These are phyloP conservation scores for Lichenostomus cassidix DNA, from an alignment of 2,113 vertebrate species.

Conservation along the genomic window DNA sequence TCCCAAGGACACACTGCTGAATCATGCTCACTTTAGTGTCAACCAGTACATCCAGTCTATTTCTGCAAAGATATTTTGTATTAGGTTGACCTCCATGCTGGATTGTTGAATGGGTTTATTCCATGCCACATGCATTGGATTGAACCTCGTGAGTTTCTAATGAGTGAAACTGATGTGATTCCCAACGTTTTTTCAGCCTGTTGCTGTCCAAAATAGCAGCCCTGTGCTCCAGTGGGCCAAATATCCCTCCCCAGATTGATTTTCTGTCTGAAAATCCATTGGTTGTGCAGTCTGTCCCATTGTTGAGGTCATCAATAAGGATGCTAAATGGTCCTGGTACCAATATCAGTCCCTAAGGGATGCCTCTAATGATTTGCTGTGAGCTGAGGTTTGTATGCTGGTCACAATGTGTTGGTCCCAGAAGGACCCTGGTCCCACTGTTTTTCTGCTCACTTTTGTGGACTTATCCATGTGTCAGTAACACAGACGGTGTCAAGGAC, in stretches of 20 bases:
- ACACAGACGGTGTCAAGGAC: not conserved
- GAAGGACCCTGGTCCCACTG: not conserved
- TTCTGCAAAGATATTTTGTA: not conserved
- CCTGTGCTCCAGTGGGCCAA: not conserved
- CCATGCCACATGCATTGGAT: not conserved
- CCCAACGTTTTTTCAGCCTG: not conserved
- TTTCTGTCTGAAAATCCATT: not conserved
- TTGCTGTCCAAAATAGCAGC: not conserved
- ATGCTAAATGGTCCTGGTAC: not conserved
- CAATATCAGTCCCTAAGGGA: not conserved
- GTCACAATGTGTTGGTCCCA: rapidly evolving
- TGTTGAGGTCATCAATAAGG: not conserved
- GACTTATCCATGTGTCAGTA: not conserved
- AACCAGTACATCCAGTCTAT: not conserved
- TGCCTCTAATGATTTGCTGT: not conserved
- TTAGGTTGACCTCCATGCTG: not conserved
- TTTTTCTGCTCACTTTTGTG: not conserved
- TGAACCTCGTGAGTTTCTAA: not conserved
- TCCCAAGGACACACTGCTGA: not conserved
- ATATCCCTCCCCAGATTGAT: not conserved
- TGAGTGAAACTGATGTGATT: not conserved
- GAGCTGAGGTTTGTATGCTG: not conserved
- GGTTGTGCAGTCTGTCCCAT: not conserved
- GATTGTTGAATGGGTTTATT: not conserved
- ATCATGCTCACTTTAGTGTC: not conserved